Evolutionary conservation across 92 coral and sea anemone genomes (phyloP).

Genomic region (Palythoa heliodiscus): DNA sequence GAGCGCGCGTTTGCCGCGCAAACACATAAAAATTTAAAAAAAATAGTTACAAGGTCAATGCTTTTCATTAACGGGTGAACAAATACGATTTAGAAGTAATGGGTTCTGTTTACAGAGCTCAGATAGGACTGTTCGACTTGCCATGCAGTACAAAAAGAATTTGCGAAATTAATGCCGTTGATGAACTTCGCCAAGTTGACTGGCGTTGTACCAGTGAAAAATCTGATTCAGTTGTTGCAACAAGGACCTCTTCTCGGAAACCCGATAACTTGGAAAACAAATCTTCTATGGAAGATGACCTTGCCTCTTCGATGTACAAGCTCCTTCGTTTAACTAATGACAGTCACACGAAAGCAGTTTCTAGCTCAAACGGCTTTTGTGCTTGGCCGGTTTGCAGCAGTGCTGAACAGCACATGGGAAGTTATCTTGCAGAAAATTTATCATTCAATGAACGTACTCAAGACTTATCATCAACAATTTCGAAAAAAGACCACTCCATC

Average conservation of each 20-base stretch:
- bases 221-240: constrained; percentile 3
- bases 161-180: constrained; percentile 26
- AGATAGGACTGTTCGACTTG: constrained; percentile 33
- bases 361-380: constrained; percentile 15
- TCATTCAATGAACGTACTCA: constrained; percentile 13
- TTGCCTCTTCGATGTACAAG: constrained; percentile 27
- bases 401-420: constrained; percentile 52
- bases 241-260: constrained; percentile 1
- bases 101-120: constrained; percentile 43
- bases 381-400: constrained; percentile 75
- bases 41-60: too few relatives aligned
- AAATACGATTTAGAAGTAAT: background rate
- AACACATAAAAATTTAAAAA: background rate
- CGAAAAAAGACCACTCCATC: constrained; percentile 23
- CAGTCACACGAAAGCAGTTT: background rate
- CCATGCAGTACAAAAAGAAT: constrained; percentile 30
- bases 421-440: constrained; percentile 39
- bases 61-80: background rate
- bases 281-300: constrained; percentile 1
- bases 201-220: constrained; percentile 4
- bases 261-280: constrained; percentile 3
- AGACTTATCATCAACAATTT: background rate
- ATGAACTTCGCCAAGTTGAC: constrained; percentile 35
- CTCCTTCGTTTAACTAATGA: constrained; percentile 20
- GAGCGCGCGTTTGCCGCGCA: background rate